Evolutionary conservation across 2,888 invertebrate species (phyloP).

Genomic region (Himalopsyche tibetana): DNA sequence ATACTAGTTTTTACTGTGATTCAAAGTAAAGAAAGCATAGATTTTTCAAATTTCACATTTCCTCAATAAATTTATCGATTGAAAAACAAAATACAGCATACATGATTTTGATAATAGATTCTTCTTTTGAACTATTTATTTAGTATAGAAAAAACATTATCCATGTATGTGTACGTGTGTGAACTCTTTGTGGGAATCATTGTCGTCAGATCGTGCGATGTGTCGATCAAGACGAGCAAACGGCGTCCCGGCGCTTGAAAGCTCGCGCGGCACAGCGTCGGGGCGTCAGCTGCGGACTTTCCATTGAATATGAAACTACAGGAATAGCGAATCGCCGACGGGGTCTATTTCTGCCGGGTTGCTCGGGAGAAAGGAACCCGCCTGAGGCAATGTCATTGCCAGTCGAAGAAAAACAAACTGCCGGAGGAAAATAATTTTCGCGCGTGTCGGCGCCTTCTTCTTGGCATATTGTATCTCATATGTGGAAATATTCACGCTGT

Average conservation of each 20-base stretch:
- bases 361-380: not conserved
- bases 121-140: no score
- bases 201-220: not conserved
- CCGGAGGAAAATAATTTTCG: not conserved
- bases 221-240: not conserved
- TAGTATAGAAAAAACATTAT: no score
- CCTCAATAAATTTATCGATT: no score
- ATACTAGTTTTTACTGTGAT: no score
- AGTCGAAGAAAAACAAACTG: not conserved
- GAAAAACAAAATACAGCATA: no score
- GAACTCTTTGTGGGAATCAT: not conserved
- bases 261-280: constrained; percentile 2
- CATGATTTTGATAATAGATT: no score
- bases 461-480: not conserved
- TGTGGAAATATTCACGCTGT: not conserved
- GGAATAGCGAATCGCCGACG: constrained; percentile 9
- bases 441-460: constrained; percentile 23
- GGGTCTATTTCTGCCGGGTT: not conserved
- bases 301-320: constrained; percentile 10
- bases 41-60: no score
- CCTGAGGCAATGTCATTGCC: constrained; percentile 20
- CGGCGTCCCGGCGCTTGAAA: not conserved
- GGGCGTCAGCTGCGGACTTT: constrained; percentile 6
- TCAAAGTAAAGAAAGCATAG: no score
- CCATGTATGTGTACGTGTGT: no score